Evolutionary conservation across 2,888 invertebrate species (phyloP).

Genomic region (Linnaemya tessellans): DNA sequence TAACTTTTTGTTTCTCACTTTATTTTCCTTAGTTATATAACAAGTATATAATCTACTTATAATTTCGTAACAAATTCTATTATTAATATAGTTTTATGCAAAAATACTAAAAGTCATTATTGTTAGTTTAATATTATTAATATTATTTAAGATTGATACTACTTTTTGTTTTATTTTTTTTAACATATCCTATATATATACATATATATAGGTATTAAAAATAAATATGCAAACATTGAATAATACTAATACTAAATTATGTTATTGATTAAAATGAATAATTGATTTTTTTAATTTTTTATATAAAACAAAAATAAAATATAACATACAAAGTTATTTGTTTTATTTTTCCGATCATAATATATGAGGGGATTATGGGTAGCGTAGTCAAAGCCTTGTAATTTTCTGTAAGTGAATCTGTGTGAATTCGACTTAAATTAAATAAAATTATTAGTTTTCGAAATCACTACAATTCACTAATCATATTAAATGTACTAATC

Average conservation of each 20-base stretch:
- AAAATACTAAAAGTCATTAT: conserved; percentile 83
- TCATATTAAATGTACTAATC: too few relatives aligned
- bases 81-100: conserved; percentile 78
- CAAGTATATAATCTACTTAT: conserved; percentile 68
- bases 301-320: conserved; percentile 63
- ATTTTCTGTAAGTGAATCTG: too few relatives aligned
- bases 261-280: conserved; percentile 75
- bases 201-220: conserved; percentile 74
- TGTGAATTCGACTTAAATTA: too few relatives aligned
- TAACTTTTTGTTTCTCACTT: conserved; percentile 53
- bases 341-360: not conserved
- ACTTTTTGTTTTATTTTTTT: conserved; percentile 76
- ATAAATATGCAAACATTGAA: conserved; percentile 80
- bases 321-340: conserved; percentile 42
- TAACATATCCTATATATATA: conserved; percentile 50
- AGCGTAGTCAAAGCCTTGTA: too few relatives aligned
- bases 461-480: too few relatives aligned
- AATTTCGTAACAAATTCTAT: conserved; percentile 57
- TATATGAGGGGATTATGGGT: not conserved
- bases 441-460: too few relatives aligned
- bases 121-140: conserved; percentile 79
- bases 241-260: conserved; percentile 83
- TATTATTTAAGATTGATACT: conserved; percentile 77
- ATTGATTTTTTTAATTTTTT: conserved; percentile 70
- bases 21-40: conserved; percentile 59